Evolutionary conservation across 1,140 invertebrate genomes (phyloP).

Genomic region (Stegodyphus dumicola): DNA sequence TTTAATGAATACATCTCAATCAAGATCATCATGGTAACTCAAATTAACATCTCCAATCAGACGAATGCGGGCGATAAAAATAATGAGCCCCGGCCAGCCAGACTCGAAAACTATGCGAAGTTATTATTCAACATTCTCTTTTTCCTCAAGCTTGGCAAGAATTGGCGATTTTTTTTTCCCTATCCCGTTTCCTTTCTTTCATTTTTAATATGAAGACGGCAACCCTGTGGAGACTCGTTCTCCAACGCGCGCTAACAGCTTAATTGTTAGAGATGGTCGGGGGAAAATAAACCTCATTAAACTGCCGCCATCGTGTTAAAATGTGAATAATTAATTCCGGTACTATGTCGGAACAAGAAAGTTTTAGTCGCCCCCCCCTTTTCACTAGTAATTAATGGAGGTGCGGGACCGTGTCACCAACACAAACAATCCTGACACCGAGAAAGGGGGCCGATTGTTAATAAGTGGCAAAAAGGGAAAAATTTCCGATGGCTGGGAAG

Average conservation of each 20-base stretch:
- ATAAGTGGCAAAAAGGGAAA: conserved; percentile 26
- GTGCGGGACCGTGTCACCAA: conserved; percentile 37
- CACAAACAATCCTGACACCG: conserved; percentile 45
- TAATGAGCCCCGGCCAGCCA: too few relatives aligned
- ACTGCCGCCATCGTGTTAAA: conserved; percentile 54
- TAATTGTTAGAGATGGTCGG: conserved; percentile 47
- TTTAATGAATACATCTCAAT: too few relatives aligned
- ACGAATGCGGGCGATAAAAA: too few relatives aligned
- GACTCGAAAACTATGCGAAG: too few relatives aligned
- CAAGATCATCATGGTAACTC: too few relatives aligned
- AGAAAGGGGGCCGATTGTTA: conserved; percentile 28
- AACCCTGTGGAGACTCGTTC: conserved; percentile 21
- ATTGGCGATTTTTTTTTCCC: not conserved
- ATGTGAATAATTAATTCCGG: conserved; percentile 59
- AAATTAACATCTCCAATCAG: too few relatives aligned
- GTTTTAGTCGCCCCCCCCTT: conserved; percentile 24
- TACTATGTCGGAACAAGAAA: conserved; percentile 52
- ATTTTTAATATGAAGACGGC: not conserved
- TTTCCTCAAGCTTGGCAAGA: conserved; percentile 6
- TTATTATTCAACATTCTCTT: not conserved
- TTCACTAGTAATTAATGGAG: conserved; percentile 35
- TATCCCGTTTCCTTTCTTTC: not conserved
- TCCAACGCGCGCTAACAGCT: conserved; percentile 32
- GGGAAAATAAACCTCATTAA: conserved; percentile 57
- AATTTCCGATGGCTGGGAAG: not conserved